Conservation (phyloP, 2,888 invertebrate species). For the Caenorhabditis angaria region DNA sequence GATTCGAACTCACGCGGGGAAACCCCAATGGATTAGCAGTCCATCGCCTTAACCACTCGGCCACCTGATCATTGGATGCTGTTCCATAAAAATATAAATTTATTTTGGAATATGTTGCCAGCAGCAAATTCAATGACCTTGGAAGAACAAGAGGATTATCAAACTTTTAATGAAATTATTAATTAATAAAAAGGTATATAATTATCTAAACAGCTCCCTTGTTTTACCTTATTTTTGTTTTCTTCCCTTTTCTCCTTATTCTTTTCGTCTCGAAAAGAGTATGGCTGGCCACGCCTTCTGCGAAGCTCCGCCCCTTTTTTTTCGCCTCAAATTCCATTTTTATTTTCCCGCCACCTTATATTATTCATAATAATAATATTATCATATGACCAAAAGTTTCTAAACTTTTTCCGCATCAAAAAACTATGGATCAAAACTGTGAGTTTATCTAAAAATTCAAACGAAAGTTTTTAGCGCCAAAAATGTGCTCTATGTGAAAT, state of each 20-base stretch:
- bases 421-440: no score
- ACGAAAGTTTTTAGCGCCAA: no score
- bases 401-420: no score
- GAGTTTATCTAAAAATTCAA: no score
- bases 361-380: no score
- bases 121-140: no score
- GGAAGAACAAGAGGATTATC: neutral
- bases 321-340: neutral
- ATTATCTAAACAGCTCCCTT: neutral
- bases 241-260: neutral
- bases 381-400: no score
- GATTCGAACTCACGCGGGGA: slow-evolving; percentile 72
- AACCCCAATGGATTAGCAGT: slow-evolving; percentile 73
- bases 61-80: slow-evolving; percentile 71
- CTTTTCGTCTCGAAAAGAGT: neutral
- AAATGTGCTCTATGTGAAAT: no score
- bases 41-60: slow-evolving; percentile 73
- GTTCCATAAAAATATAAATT: no score
- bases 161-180: no score
- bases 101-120: no score
- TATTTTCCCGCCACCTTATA: neutral
- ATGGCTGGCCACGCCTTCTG: neutral
- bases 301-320: neutral
- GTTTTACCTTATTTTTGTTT: neutral
- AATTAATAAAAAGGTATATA: neutral